phyloP scores from a whole-genome alignment of 2,113 vertebrate genomes.

The Ploceus nigricollis region DNA sequence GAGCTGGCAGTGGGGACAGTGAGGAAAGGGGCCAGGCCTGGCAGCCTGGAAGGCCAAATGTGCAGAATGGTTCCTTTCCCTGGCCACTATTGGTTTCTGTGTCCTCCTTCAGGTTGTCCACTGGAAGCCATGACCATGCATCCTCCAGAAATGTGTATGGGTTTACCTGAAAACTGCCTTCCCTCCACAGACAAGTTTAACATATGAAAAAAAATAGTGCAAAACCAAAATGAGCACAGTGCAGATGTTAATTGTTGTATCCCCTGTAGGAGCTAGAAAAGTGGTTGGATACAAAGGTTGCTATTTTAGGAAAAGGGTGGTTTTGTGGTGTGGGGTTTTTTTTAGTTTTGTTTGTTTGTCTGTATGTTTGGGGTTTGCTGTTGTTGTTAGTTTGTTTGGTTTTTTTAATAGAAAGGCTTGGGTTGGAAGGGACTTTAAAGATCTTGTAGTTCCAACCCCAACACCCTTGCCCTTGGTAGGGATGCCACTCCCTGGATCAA shows the following conservation, averaged over 20 bases:
- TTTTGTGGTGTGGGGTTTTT: background rate
- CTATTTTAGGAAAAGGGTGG: background rate
- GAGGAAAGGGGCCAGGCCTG: background rate
- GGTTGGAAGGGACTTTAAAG: background rate
- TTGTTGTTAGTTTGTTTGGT: rapidly evolving
- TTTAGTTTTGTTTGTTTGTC: background rate
- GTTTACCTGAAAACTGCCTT: background rate
- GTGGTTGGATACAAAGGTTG: background rate
- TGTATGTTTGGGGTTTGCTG: background rate
- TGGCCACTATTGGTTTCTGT: background rate
- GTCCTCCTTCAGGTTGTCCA: background rate
- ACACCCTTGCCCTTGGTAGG: background rate
- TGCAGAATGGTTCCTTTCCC: background rate
- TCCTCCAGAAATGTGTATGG: background rate
- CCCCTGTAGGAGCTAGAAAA: background rate
- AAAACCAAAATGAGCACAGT: background rate
- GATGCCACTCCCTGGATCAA: background rate
- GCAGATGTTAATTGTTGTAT: background rate
- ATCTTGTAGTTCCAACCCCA: background rate
- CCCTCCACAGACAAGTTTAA: background rate
- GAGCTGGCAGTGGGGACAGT: background rate
- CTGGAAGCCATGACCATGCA: rapidly evolving
- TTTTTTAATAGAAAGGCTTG: background rate
- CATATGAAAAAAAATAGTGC: background rate
- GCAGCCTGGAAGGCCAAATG: background rate